These are phyloP conservation scores for Drosophila neocordata DNA, from an alignment of 1,140 invertebrate species.

Conservation along the genomic window DNA sequence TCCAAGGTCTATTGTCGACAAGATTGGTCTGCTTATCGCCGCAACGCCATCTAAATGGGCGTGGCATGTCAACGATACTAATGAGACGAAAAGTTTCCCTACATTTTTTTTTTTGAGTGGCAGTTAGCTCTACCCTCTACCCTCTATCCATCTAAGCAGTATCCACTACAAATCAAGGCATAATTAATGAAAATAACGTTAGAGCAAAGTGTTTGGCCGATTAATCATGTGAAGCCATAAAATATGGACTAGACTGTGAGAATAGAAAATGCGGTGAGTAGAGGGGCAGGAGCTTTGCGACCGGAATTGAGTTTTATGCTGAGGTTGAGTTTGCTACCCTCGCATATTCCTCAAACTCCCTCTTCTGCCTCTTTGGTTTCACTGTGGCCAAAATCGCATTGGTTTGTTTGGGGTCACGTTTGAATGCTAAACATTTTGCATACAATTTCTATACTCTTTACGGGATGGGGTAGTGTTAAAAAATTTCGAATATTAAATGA, in stretches of 20 bases:
- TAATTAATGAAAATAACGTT: conserved; percentile 53
- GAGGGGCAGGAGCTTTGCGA: background rate
- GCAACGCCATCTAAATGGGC: conserved; percentile 46
- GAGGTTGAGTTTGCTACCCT: background rate
- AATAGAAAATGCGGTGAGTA: background rate
- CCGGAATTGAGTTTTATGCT: conserved; percentile 3
- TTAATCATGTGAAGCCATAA: conserved; percentile 43
- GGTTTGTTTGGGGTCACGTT: conserved; percentile 32
- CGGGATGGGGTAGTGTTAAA: background rate
- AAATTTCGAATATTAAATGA: too few relatives aligned
- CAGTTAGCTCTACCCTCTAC: background rate
- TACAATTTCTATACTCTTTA: conserved; percentile 10
- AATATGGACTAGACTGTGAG: background rate
- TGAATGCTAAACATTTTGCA: conserved; percentile 19
- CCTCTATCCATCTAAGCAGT: background rate
- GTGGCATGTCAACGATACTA: conserved; percentile 61
- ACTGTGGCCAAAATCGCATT: background rate
- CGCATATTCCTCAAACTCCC: background rate
- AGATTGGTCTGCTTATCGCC: conserved; percentile 60
- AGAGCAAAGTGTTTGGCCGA: conserved; percentile 42
- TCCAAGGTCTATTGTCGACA: conserved; percentile 43
- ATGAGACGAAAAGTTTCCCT: conserved; percentile 42
- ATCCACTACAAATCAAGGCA: conserved; percentile 22
- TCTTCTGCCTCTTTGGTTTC: background rate
- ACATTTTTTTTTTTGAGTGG: conserved; percentile 1